These are phyloP conservation scores for Apodemus speciosus DNA, from an alignment of 2,113 vertebrate genomes.

Conservation along the genomic window DNA sequence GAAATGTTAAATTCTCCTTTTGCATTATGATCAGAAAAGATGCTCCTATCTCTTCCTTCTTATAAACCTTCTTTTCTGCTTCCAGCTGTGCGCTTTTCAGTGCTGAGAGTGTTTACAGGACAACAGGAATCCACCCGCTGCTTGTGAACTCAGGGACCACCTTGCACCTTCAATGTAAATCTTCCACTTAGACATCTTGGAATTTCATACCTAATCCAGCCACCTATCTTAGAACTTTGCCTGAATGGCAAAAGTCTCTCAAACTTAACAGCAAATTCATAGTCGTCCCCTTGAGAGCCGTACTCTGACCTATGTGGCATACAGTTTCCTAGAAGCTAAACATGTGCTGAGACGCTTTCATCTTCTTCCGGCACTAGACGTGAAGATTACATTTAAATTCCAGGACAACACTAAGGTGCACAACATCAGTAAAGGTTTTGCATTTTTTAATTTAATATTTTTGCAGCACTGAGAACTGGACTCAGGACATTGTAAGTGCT, in stretches of 20 bases:
- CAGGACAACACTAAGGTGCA: background rate
- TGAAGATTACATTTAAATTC: constrained; percentile 16
- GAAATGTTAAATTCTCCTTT: background rate
- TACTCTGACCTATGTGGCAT: background rate
- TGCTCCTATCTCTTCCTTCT: background rate
- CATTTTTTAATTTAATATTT: background rate
- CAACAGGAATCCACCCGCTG: background rate
- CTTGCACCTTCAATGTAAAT: background rate
- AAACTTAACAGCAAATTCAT: background rate
- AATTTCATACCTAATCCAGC: background rate
- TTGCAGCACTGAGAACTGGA: background rate
- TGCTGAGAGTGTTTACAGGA: background rate
- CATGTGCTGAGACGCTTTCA: background rate
- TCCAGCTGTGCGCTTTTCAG: background rate
- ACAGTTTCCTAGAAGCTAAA: background rate
- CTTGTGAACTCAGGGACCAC: background rate
- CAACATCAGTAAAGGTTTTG: background rate
- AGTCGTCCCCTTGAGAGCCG: background rate
- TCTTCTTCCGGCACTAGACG: background rate
- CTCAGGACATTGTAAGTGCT: too few relatives aligned
- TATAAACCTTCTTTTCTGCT: background rate
- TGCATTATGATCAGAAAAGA: background rate
- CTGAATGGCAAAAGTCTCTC: background rate
- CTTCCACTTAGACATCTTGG: background rate
- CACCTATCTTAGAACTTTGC: background rate